Evolutionary conservation across 1,140 invertebrate species (phyloP), one percentile per base, ranked within the genome.

Genomic region (Panagrolaimus sp.): DNA sequence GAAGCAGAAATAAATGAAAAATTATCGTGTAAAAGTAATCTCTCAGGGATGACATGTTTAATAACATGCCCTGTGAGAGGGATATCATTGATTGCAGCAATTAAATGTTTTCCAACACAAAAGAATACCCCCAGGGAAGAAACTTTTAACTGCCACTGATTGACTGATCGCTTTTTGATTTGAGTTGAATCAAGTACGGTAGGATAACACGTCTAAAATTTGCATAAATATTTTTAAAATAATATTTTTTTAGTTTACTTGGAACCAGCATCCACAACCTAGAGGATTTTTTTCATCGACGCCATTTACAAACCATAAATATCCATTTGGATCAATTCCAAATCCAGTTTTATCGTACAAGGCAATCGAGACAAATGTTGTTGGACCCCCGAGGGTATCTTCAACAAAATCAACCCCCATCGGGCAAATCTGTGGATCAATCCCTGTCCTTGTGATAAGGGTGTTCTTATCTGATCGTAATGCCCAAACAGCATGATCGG

Each of bases 241-340:
- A n/a, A n/a, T n/a, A n/a, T n/a, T n/a, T n/a, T n/a, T n/a, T n/a
- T 10, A 46, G n/a, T 32, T 3, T 28, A 65, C 67, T 26, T 68
- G 67, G 58, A 68, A 58, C 67, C 67, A 68, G 6, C 67, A 46
- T 10, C 58, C 67, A 15, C 17, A 46, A 14, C 67, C 67, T 4
- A 68, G 43, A 9, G 67, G 67, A 68, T 68, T 68, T 15, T 62
- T 52, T 38, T 68, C 67, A 44, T 68, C 67, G 5, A 68, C 67
- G n/a, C 67, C 67, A 38, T 68, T 68, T 1, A 58, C 58, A 58
- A 68, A 68, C 67, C 67, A 68, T 4, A 68, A 58, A n/a, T 62
- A 43, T 10, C 67, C 67, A 58, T 43, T n/a, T 32, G 24, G 43
- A 44, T 68, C 67, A 3, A 68, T 15, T 14, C 47, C 67, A 26